Conservation (phyloP, 2,113 vertebrate species). For the Sebastes schlegelii region DNA sequence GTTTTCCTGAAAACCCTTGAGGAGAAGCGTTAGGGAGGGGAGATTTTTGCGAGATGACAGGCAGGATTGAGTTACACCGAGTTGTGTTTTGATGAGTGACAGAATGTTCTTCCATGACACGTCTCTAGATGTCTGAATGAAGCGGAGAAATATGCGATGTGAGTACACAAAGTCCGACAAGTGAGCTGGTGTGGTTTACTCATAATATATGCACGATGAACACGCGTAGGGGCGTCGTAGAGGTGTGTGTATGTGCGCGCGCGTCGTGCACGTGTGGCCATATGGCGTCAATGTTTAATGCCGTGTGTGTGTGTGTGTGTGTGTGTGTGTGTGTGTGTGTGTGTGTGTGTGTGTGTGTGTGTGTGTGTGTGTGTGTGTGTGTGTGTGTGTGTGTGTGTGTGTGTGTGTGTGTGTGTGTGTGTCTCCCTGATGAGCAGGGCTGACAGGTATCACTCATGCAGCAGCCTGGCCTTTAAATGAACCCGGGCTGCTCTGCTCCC, state of each 20-base stretch:
- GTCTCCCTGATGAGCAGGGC: slow-evolving; percentile 79
- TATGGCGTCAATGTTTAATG: slow-evolving; percentile 74
- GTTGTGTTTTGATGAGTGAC: slow-evolving; percentile 78
- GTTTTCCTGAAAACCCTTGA: slow-evolving; percentile 67
- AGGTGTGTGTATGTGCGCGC: slow-evolving; percentile 18
- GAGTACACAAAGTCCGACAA: slow-evolving; percentile 58
- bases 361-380: slow-evolving; percentile 50
- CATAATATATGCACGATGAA: slow-evolving; percentile 44
- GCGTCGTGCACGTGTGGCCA: slow-evolving; percentile 43
- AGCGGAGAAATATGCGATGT: slow-evolving; percentile 56
- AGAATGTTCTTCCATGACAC: slow-evolving; percentile 73
- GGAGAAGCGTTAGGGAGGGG: slow-evolving; percentile 66
- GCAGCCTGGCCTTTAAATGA: slow-evolving; percentile 91
- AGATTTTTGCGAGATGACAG: slow-evolving; percentile 77
- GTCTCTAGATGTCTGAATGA: slow-evolving; percentile 62
- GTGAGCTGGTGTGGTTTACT: slow-evolving; percentile 55
- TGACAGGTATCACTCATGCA: slow-evolving; percentile 95
- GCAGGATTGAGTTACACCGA: slow-evolving; percentile 75
- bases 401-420: slow-evolving; percentile 67
- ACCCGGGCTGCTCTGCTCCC: slow-evolving; percentile 92
- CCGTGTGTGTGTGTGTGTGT: slow-evolving; percentile 54
- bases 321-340: slow-evolving; percentile 41
- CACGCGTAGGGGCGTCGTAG: background rate
- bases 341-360: slow-evolving; percentile 66
- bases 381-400: slow-evolving; percentile 54